Conservation (phyloP, 2,797 vertebrate genomes). For the Scleropages formosus region DNA sequence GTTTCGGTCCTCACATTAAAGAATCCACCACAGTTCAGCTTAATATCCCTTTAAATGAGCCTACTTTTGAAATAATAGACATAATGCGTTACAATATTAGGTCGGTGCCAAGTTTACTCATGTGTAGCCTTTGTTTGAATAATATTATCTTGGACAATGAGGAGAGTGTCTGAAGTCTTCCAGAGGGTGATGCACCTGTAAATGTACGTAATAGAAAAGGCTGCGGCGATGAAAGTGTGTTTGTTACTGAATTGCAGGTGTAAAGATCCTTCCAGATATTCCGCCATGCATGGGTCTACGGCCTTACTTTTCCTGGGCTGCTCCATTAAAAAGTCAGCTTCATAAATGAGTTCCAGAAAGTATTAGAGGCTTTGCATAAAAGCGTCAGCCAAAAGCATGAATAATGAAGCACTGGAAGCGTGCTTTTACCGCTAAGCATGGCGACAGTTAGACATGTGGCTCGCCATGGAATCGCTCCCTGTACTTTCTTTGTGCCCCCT, state of each 20-base stretch:
- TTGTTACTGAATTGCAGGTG: not conserved
- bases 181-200: not conserved
- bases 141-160: not conserved
- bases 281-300: not conserved
- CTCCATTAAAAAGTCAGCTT: not conserved
- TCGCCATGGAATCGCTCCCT: not conserved
- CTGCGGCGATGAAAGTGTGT: not conserved
- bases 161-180: slow-evolving; percentile 15
- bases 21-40: not conserved
- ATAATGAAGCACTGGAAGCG: slow-evolving; percentile 15
- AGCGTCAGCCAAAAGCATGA: slow-evolving; percentile 16
- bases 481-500: slow-evolving; percentile 5
- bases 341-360: slow-evolving; percentile 19
- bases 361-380: slow-evolving; percentile 19
- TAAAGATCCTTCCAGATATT: not conserved
- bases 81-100: not conserved
- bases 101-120: not conserved
- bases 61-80: not conserved
- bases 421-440: slow-evolving; percentile 8
- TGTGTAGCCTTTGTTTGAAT: slow-evolving; percentile 6
- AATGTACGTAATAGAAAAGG: slow-evolving; percentile 1
- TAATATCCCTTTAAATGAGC: not conserved
- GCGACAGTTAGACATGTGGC: slow-evolving; percentile 10
- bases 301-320: not conserved
- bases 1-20: not conserved